phyloP scores from a whole-genome alignment of 2,113 vertebrate genomes.

The Coptodon bakossiorum region DNA sequence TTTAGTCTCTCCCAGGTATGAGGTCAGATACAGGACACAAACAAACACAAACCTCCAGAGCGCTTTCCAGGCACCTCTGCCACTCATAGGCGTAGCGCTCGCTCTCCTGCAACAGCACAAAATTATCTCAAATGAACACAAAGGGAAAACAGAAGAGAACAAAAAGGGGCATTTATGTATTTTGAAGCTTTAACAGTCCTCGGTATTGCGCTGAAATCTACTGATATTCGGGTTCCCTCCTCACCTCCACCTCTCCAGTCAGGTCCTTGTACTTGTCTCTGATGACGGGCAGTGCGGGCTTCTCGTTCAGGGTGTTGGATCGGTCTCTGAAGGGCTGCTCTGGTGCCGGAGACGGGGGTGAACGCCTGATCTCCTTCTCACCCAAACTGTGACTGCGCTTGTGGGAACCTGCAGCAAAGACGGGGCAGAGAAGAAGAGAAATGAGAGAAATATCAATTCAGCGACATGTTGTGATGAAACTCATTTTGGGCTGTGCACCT shows the following conservation, averaged over 20 bases:
- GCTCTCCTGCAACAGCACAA: conserved; percentile 78
- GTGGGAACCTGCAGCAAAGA: conserved; percentile 79
- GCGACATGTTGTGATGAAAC: neutral
- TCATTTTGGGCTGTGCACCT: conserved; percentile 21
- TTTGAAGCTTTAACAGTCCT: neutral
- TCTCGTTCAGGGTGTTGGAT: conserved; percentile 91
- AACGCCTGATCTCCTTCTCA: conserved; percentile 87
- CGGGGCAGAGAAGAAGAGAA: neutral
- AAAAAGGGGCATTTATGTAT: neutral
- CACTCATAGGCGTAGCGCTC: conserved; percentile 96
- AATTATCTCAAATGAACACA: conserved; percentile 5
- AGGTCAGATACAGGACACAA: neutral
- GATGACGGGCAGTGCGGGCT: conserved; percentile 88
- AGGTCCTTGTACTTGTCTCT: conserved; percentile 98
- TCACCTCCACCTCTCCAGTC: conserved; percentile 96
- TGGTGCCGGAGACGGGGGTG: conserved; percentile 74
- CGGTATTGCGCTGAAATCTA: neutral
- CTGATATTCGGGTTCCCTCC: neutral
- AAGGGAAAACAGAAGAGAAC: neutral
- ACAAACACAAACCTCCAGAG: conserved; percentile 81
- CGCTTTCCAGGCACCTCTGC: conserved; percentile 93
- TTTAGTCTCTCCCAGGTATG: neutral
- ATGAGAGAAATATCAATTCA: neutral
- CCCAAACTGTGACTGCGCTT: conserved; percentile 95
- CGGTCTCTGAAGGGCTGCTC: conserved; percentile 91